Evolutionary conservation across 1,140 invertebrate species (phyloP), one percentile per base, ranked within the genome.

Genomic region (Ceratosolen fusciceps): DNA sequence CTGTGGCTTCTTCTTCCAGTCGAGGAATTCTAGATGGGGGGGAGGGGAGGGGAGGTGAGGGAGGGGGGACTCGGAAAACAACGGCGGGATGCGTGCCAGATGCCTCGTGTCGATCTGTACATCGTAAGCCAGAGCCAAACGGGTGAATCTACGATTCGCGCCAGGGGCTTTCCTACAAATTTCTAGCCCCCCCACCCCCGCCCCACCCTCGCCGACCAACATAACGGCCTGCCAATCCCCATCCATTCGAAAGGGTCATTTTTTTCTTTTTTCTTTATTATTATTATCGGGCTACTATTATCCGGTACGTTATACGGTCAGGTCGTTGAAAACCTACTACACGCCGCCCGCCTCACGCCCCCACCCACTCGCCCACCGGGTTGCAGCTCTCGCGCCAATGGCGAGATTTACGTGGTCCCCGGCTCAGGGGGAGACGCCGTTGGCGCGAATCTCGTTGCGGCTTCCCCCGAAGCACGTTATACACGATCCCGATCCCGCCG

Each of bases 1-100:
- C 43, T 9, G 8, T 47, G 7, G 7, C 43, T 47, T 47, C 16
- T 7, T 47, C 43, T 34, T 62, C 31, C 58, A 3, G 19, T 62
- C 31, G 31, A n/a, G n/a, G 4, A 2, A 37, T 37, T 14, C 0
- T 14, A 4, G 14, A n/a, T 5, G 58, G 34, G 2, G 10, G 58
- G 34, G 26, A 31, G 5, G 14, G 34, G 31, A 31, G 58, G 34
- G 31, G 29, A 62, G 19, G 19, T n/a, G n/a, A n/a, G n/a, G n/a
- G n/a, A 26, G 2, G 56, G n/a, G n/a, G n/a, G n/a, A n/a, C n/a
- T n/a, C n/a, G n/a, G n/a, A n/a, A n/a, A n/a, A n/a, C n/a, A n/a
- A n/a, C 16, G n/a, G 16, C 43, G 71, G 70, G 77, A 79, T 65
- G 70, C 67, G 56, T 65, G 68, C 77, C 77, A 78, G 68, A 78